Conservation (phyloP, 92 coral and sea anemone species). For the Parazoanthus swiftii region DNA sequence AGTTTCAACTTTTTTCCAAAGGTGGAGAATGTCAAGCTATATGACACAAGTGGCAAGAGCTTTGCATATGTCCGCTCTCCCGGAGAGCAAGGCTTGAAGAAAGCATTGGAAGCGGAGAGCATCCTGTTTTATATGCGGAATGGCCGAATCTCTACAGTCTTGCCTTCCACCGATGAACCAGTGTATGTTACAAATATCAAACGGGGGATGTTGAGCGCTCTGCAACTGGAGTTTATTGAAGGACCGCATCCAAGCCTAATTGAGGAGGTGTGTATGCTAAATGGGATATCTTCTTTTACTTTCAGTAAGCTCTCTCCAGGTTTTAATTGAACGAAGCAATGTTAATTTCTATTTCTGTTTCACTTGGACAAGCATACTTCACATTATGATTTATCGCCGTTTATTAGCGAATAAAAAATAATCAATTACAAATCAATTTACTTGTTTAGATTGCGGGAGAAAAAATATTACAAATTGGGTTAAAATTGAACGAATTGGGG, state of each 20-base stretch:
- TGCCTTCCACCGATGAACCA: constrained; percentile 42
- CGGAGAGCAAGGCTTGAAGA: constrained; percentile 45
- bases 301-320: no score
- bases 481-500: no score
- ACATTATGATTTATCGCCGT: no score
- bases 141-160: constrained; percentile 50
- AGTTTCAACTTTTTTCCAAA: not conserved
- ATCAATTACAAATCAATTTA: no score
- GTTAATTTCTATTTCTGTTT: no score
- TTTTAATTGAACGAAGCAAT: no score
- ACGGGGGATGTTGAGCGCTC: constrained; percentile 71
- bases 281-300: no score
- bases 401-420: no score
- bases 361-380: no score
- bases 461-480: no score
- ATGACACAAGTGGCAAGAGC: constrained; percentile 46
- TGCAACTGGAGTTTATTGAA: constrained; percentile 64
- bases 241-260: constrained; percentile 19
- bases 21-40: constrained; percentile 57
- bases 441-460: no score
- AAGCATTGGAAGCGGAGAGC: constrained; percentile 43
- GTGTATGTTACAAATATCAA: constrained; percentile 61
- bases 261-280: constrained; percentile 48
- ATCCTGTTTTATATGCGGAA: constrained; percentile 42
- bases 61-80: constrained; percentile 43